Conservation (phyloP, 1,140 invertebrate genomes). For the Aleiodes sp. region DNA sequence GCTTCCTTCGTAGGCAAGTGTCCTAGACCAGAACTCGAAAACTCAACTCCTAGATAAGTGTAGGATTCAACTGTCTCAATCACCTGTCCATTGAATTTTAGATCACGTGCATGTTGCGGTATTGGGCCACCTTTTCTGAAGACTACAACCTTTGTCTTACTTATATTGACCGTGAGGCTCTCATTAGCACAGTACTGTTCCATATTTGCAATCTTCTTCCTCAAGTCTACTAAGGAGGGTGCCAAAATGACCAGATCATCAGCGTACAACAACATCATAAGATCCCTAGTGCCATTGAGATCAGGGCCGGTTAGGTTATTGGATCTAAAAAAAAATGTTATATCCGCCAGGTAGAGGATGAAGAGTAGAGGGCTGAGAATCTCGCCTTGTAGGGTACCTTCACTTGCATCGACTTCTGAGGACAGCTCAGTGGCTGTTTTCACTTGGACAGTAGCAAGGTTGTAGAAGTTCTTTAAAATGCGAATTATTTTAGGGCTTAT, state of each 20-base stretch:
- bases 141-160: background rate
- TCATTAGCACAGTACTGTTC: constrained; percentile 25
- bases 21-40: background rate
- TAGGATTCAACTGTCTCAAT: background rate
- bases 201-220: background rate
- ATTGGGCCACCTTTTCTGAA: background rate
- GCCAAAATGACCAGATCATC: constrained; percentile 25
- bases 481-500: too few relatives aligned
- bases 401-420: constrained; percentile 2
- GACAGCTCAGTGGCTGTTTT: background rate
- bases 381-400: constrained; percentile 35
- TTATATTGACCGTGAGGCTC: background rate
- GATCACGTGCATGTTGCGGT: background rate
- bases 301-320: background rate
- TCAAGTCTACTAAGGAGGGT: background rate
- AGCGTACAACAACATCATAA: constrained; percentile 22
- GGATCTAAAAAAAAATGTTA: constrained; percentile 18
- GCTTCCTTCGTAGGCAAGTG: background rate
- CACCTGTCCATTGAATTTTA: background rate
- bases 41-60: background rate
- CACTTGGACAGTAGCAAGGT: constrained; percentile 5
- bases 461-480: too few relatives aligned
- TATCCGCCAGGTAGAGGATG: constrained; percentile 27
- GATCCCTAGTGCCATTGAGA: background rate
- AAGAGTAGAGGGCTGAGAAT: constrained; percentile 32